Conservation (phyloP, 2,888 invertebrate species). For the Druceiella hillmani region DNA sequence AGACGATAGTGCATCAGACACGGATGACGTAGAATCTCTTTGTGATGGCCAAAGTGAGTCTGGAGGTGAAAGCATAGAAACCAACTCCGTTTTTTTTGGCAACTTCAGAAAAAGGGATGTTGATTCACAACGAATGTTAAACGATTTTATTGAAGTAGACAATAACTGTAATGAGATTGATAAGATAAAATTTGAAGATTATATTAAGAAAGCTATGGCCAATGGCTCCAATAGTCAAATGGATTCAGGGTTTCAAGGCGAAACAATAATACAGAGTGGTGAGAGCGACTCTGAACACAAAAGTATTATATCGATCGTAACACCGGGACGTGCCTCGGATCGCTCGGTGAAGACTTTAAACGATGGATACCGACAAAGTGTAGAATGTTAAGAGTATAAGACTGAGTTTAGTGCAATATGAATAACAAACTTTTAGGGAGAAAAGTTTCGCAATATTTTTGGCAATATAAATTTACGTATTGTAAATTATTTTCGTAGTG, state of each 20-base stretch:
- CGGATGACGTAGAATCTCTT: conserved; percentile 71
- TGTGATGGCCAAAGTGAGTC: conserved; percentile 80
- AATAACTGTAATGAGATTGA: too few relatives aligned
- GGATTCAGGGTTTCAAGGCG: conserved; percentile 45
- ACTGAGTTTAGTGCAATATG: too few relatives aligned
- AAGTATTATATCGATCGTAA: conserved; percentile 46
- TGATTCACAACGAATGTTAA: conserved; percentile 41
- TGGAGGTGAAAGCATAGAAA: conserved; percentile 81
- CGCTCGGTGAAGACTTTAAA: conserved; percentile 37
- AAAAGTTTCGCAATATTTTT: too few relatives aligned
- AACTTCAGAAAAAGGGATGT: conserved; percentile 50
- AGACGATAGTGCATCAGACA: conserved; percentile 41
- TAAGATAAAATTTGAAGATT: conserved; percentile 35
- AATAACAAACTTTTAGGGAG: too few relatives aligned
- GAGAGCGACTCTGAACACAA: conserved; percentile 48
- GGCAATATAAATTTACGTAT: too few relatives aligned
- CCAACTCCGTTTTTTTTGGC: conserved; percentile 81
- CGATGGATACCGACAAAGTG: conserved; percentile 37
- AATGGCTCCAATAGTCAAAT: conserved; percentile 36
- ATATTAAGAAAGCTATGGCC: conserved; percentile 30
- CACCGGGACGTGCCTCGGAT: conserved; percentile 37
- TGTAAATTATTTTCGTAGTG: too few relatives aligned
- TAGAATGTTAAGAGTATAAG: conserved; percentile 41
- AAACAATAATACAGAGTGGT: conserved; percentile 45
- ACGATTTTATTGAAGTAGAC: conserved; percentile 35